Base-by-base conservation (phyloP, 2,888 invertebrate genomes). In the Melangyna quadrimaculata region DNA sequence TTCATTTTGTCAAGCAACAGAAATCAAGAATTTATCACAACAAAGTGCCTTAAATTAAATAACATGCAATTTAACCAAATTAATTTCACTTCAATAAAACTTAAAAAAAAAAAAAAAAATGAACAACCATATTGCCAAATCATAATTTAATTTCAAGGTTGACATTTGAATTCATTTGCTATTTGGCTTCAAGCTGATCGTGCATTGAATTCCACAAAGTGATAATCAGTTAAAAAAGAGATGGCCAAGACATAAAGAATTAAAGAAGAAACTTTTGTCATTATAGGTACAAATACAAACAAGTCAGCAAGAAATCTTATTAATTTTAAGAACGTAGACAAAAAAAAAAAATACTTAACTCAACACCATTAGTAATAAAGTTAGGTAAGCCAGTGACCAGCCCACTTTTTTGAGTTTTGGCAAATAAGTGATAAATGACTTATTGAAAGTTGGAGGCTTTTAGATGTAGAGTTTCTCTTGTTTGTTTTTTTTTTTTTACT, bases 151-250 rank as follows among this genome's bases (percentile, higher is more conserved):
- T 75, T 67, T 84, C 84, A 84, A 84, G 84, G 84, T 84, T 80
- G 84, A 72, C 40, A 80, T 71, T 83, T 70, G 65, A 63, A 69
- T 78, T 51, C 37, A 79, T 83, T 75, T 45, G 67, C 69, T 74
- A 78, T 80, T 75, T 84, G 67, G 79, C 75, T 80, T 84, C 5
- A 71, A 84, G 71, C 80, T 84, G 61, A 77, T 80, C 84, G 80
- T 84, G 84, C 75, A 77, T 67, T 71, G 84, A 84, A 80, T 84
- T 72, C 55, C 40, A 55, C 61, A 51, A 67, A 72, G 72, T 75
- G 67, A 77, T 84, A 79, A 84, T 80, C 71, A 71, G 71, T 78
- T 37, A 70, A 51, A 40, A 22, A 51, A 40, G 40, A 67, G 51
- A 43, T 37, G 45, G 12, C 40, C 70, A 78, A 10, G 7, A 40